Evolutionary conservation across 1,140 invertebrate genomes (phyloP).

Genomic region (Megalopta genalis): DNA sequence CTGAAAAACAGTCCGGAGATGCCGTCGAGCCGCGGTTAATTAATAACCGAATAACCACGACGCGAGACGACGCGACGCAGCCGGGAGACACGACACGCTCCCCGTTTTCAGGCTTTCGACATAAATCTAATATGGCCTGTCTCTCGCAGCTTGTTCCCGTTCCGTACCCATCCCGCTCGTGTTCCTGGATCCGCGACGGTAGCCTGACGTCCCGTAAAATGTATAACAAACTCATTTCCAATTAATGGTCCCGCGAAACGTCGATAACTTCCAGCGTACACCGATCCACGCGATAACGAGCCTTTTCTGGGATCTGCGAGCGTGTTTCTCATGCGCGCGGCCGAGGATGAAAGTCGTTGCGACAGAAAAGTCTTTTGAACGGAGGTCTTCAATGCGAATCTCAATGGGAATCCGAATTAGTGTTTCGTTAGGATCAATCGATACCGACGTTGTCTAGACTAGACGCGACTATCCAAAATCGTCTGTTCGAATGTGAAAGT

Average conservation of each 20-base stretch:
- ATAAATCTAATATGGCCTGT: neutral
- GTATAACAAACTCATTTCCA: constrained; percentile 40
- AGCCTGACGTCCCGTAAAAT: neutral
- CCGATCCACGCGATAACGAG: neutral
- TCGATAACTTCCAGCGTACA: neutral
- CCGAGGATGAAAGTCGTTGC: no score
- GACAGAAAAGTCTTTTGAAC: no score
- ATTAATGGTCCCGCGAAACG: constrained; percentile 38
- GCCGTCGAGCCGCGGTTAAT: neutral
- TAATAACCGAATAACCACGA: constrained; percentile 26
- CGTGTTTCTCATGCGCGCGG: no score
- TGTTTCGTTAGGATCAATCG: no score
- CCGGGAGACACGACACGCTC: neutral
- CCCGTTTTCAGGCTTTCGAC: neutral
- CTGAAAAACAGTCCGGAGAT: neutral
- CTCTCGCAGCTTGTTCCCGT: neutral
- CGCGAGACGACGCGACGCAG: neutral
- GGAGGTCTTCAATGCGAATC: no score
- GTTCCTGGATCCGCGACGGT: neutral
- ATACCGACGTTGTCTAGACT: no score
- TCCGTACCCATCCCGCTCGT: neutral
- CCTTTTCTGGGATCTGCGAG: neutral
- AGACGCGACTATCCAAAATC: no score
- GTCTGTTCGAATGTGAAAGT: no score
- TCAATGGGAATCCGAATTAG: no score